A percentile compares a stretch with the other conserved stretches of the same genome.
Conservation (phyloP, 2,797 vertebrate species). For the Enteromius treurensis region DNA sequence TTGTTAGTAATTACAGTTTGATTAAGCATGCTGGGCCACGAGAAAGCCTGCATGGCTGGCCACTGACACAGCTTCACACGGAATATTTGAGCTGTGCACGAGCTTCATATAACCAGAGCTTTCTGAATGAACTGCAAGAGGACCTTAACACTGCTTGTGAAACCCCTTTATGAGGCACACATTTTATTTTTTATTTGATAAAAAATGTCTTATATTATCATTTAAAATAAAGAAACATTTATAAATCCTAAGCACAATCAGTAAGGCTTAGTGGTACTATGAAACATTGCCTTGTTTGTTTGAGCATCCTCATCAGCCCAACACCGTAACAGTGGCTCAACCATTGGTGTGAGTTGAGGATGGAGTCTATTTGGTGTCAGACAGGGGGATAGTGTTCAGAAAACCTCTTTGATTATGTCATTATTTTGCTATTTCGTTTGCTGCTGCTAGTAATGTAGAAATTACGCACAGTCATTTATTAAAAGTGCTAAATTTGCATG, state of each 20-base stretch:
- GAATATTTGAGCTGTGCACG: slow-evolving; percentile 71
- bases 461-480: slow-evolving; percentile 29
- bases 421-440: neutral
- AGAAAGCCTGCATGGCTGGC: slow-evolving; percentile 71
- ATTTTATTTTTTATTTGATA: neutral
- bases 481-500: slow-evolving; percentile 24
- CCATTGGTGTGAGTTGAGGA: slow-evolving; percentile 31
- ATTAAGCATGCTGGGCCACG: slow-evolving; percentile 80
- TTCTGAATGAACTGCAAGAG: slow-evolving; percentile 10
- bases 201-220: neutral
- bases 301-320: slow-evolving; percentile 56
- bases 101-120: slow-evolving; percentile 53
- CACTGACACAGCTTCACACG: slow-evolving; percentile 76
- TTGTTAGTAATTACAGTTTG: slow-evolving; percentile 82
- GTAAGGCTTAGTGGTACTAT: neutral
- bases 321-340: neutral
- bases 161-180: slow-evolving; percentile 77
- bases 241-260: slow-evolving; percentile 33
- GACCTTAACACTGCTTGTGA: slow-evolving; percentile 60
- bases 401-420: slow-evolving; percentile 3
- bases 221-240: neutral
- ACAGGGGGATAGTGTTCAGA: neutral
- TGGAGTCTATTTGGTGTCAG: slow-evolving; percentile 42
- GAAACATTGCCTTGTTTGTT: slow-evolving; percentile 25
- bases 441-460: neutral